Conservation (phyloP, 2,888 invertebrate species). For the Caenorhabditis sp. region DNA sequence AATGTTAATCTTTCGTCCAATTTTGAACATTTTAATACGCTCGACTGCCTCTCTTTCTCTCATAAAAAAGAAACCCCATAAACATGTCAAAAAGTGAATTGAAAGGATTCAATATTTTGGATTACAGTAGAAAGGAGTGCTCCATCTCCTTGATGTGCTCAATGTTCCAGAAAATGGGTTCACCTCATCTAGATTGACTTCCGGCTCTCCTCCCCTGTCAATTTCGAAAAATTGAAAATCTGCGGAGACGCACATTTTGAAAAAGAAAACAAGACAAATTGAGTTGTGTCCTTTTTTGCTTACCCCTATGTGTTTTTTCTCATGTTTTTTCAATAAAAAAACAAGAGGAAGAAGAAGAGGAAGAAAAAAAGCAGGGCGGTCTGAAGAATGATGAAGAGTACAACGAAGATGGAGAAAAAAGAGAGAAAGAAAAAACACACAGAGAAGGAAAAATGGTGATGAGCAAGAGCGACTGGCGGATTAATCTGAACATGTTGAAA, state of each 20-base stretch:
- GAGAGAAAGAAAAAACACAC: neutral
- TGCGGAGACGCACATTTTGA: neutral
- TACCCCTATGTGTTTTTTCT: constrained; percentile 13
- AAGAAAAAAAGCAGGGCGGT: constrained; percentile 9
- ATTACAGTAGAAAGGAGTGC: constrained; percentile 18
- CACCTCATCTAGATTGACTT: constrained; percentile 5
- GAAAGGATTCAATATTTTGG: constrained; percentile 28
- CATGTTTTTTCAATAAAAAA: constrained; percentile 13
- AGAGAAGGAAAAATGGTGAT: neutral
- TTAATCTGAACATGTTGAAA: constrained; percentile 17
- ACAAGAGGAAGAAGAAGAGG: neutral
- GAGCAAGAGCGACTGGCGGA: constrained; percentile 5
- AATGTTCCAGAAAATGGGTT: constrained; percentile 31
- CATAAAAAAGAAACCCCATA: constrained; percentile 15
- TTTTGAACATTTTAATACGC: constrained; percentile 26
- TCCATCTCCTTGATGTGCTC: constrained; percentile 7
- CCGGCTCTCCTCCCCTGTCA: neutral
- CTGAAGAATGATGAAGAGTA: constrained; percentile 16
- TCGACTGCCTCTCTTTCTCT: neutral
- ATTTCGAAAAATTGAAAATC: constrained; percentile 6
- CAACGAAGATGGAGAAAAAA: neutral
- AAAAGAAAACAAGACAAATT: constrained; percentile 31
- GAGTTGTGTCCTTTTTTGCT: constrained; percentile 28
- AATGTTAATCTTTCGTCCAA: neutral
- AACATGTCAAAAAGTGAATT: constrained; percentile 31